Base-by-base conservation (phyloP, 2,113 vertebrate species). In the Muscicapa adusta region DNA sequence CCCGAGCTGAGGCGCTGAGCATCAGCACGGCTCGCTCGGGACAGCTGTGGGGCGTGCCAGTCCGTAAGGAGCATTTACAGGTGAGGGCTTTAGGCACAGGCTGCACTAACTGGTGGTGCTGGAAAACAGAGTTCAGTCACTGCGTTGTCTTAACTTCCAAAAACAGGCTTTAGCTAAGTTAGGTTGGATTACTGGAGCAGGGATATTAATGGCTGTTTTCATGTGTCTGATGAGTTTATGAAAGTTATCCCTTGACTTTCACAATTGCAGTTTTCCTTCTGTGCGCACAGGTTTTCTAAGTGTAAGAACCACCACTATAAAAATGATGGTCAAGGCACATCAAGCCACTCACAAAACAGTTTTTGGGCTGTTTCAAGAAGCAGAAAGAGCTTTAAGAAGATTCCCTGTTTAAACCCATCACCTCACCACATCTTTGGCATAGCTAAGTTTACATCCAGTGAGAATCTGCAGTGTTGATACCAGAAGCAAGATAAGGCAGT, bases 1-100 rank as follows among this genome's bases (percentile, higher is more conserved):
- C 17, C 81, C 8, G 13, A 26, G 3, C 0, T 6, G 31, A 15
- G 31, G 2, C 14, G 0, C 14, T 8, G 60, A 15, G 33, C 13
- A 0, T 3, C n/a, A 4, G 2, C 33, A 12, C 28, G 6, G 34
- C 19, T 12, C 1, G 1, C 17, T 18, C 5, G 10, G 17, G 29
- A 9, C 22, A 5, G n/a, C 57, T 5, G 1, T 4, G 5, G 1
- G 15, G 2, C 24, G 0, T 5, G 17, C 4, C 53, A 2, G 0
- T 5, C 24, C 47, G 0, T 2, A 6, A 13, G 25, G 63, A 2
- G 8, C 24, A 0, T 18, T 43, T 29, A 14, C 19, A 8, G 36
- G 40, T 0, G 13, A 8, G 9, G 24, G 57, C 51, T 45, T 24
- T 18, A 28, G 38, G 15, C 73, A 8, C 43, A 29, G 53, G 9